Evolutionary conservation across 2,113 vertebrate species (phyloP), one percentile per base, ranked within the genome.

Genomic region (Chunga burmeisteri): DNA sequence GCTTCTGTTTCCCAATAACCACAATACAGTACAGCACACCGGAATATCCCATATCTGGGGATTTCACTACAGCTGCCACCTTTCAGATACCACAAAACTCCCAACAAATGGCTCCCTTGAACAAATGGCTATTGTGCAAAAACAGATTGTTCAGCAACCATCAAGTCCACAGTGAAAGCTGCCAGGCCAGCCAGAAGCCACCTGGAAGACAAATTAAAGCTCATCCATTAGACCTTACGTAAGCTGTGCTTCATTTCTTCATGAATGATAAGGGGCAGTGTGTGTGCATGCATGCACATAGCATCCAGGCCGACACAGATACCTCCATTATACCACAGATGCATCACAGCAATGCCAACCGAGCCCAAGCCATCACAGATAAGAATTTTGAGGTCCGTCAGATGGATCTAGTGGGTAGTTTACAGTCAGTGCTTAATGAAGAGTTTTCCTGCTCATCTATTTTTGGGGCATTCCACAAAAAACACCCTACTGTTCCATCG

Each of bases 271-370:
- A 50, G 27, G 14, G 19, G 42, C 58, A 50, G 12, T 2, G 8
- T 30, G 29, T 4, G 21, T 36, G 38, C 8, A 10, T 3, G 16
- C 4, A 2, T 13, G 32, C 23, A 68, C 0, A 0, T 7, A 79
- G 49, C 46, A 42, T n/a, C 23, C 38, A 55, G 56, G 40, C 50
- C 56, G 36, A 36, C 77, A 78, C 22, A 32, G 40, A 20, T 13
- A 80, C 17, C 9, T 10, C 30, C 32, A 18, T 1, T 49, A 16
- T 47, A 62, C 20, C 34, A 38, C 32, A 66, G 46, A 53, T 2
- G 2, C 23, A 53, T 34, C 16, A 62, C 30, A n/a, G 65, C 59
- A 92, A 84, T 9, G n/a, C 20, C 68, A 90, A 6, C 12, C 46
- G 68, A 81, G 49, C 32, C 56, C 38, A 71, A 55, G 13, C 20